Evolutionary conservation across 2,888 invertebrate genomes (phyloP), one percentile per base, ranked within the genome.

Genomic region (Cyclophora albipunctata): DNA sequence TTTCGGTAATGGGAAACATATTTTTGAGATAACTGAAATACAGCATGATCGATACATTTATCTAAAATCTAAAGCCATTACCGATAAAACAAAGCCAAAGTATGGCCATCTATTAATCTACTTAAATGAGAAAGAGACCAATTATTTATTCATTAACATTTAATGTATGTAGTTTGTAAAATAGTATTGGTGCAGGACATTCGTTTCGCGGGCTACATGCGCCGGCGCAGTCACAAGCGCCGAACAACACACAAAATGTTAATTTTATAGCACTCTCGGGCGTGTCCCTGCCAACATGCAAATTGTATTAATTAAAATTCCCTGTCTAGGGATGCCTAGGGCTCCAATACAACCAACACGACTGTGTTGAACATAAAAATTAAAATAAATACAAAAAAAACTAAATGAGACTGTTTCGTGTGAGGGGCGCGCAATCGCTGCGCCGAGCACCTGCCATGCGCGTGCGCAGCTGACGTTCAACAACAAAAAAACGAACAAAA

Each of bases 231-330:
- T 34, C 37, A 5, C 20, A 34, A 43, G 34, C 43, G 33, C 43
- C 43, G 34, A 33, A 34, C 43, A 6, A 43, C 34, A 43, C 43
- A 43, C 43, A 47, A 55, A 62, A 69, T 68, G 64, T 58, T 59
- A 68, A 70, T 68, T 59, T 63, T 56, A 66, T 51, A 57, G 61
- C 53, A 42, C 50, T 47, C 7, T 46, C 62, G 50, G 63, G 62
- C 57, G 60, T 62, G 65, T 64, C 61, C 52, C 51, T 44, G 54
- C 57, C 48, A 56, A 66, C 61, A 67, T 69, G 71, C 67, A 68
- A 67, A 74, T 72, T 63, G 60, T 58, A 62, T 63, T 69, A 64
- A 73, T 75, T 74, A 71, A 67, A 66, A 75, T 70, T 68, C 72
- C 50, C 56, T 51, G 53, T 57, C 44, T 49, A 37, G 20, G 20